Evolutionary conservation across 2,113 vertebrate genomes (phyloP).

Genomic region (Melanotaenia duboulayi): DNA sequence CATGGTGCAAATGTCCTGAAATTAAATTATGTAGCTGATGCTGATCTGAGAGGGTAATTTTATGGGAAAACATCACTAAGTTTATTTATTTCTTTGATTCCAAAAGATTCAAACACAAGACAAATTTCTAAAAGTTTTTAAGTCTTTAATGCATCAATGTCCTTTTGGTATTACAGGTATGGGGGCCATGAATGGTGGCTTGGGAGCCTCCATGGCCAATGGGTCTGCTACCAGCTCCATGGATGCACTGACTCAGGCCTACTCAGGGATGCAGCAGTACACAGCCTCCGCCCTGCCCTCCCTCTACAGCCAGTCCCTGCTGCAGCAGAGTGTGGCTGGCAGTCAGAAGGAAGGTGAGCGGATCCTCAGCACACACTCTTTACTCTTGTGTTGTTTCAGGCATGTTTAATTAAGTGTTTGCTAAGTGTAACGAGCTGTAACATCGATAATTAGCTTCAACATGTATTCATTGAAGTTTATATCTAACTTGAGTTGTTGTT

Average conservation of each 20-base stretch:
- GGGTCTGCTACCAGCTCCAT: slow-evolving; percentile 93
- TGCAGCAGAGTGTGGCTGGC: slow-evolving; percentile 95
- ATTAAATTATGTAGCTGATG: too few relatives aligned
- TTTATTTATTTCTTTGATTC: too few relatives aligned
- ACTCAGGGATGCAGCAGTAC: slow-evolving; percentile 99
- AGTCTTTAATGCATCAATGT: neutral
- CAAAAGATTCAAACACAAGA: too few relatives aligned
- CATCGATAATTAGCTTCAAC: too few relatives aligned
- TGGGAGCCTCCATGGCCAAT: slow-evolving; percentile 94
- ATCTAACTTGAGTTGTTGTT: slow-evolving; percentile 48
- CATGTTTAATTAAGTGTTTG: neutral
- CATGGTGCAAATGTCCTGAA: too few relatives aligned
- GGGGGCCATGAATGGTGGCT: slow-evolving; percentile 96
- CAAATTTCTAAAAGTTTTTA: too few relatives aligned
- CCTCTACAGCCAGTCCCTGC: slow-evolving; percentile 94
- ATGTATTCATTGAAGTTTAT: neutral
- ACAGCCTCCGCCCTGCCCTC: slow-evolving; percentile 95
- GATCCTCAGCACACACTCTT: slow-evolving; percentile 4
- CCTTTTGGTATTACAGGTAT: slow-evolving; percentile 77
- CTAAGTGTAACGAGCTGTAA: too few relatives aligned
- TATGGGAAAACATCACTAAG: too few relatives aligned
- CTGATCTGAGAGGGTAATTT: too few relatives aligned
- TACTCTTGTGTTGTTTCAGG: neutral
- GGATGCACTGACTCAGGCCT: slow-evolving; percentile 98
- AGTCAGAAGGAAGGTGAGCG: slow-evolving; percentile 97